Base-by-base conservation (phyloP, 1,140 invertebrate genomes). In the Camponotus pennsylvanicus region DNA sequence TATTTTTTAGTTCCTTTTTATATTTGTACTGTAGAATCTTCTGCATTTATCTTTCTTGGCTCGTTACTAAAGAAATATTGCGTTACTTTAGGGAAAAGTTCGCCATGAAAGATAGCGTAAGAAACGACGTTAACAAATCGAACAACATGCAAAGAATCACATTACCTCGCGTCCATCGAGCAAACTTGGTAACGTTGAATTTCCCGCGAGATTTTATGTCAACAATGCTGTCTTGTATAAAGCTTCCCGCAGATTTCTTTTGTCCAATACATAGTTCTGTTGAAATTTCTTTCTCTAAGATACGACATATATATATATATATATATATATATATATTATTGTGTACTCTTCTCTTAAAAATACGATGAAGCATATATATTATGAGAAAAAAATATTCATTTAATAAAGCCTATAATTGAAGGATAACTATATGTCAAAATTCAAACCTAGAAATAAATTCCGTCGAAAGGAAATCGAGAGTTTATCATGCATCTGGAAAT, bases 71-170 rank as follows among this genome's bases (percentile, higher is more conserved):
- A 6, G 3, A 73, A 73, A 73, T 45, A 61, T 71, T 21, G 37
- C 40, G 21, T 61, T 70, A 70, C 21, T 80, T 80, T 57, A 21
- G 9, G 3, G n/a, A 32, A 21, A 37, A 37, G 34, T 7, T 64
- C 18, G 18, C n/a, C 5, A n/a, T n/a, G 9, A 40, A 70, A 80
- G 27, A 57, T 55, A 55, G 21, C 27, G 27, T n/a, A 32, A 55
- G 45, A 69, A 83, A 75, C 32, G 32, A 63, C 15, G 37, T n/a
- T 82, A 71, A 67, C 63, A 11, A 52, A 3, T 80, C 27, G 21
- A 45, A 42, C 27, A 71, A 55, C 77, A 40, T 40, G 61, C n/a
- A 79, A 79, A 79, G 55, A 59, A 59, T 75, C 40, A 71, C 9
- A n/a, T 82, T 49, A 45, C 11, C 27, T 82, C 27, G 4, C 40